Conservation (phyloP, 2,888 invertebrate genomes). For the Catocala nupta region DNA sequence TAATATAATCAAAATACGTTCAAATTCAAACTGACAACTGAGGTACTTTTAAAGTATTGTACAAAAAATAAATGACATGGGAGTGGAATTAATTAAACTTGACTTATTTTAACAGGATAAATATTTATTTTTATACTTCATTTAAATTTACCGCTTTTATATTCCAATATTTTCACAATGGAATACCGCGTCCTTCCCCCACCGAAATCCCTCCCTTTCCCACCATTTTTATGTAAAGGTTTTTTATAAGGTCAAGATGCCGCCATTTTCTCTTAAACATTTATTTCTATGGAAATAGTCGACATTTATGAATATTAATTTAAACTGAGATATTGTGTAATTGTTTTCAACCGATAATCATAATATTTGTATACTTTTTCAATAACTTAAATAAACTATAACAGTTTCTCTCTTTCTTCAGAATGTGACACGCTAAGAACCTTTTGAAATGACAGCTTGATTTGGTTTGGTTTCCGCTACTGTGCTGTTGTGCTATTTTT, state of each 20-base stretch:
- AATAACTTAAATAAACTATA: slow-evolving; percentile 16
- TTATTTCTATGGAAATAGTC: slow-evolving; percentile 10
- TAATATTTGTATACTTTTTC: background rate
- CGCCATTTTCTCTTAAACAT: slow-evolving; percentile 44
- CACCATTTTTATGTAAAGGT: slow-evolving; percentile 74
- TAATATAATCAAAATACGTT: background rate
- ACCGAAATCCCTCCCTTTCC: slow-evolving; percentile 74
- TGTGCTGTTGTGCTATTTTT: slow-evolving; percentile 87
- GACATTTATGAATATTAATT: background rate
- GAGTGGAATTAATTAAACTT: too few relatives aligned
- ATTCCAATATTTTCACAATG: slow-evolving; percentile 62
- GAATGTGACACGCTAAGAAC: slow-evolving; percentile 74
- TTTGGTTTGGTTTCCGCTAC: slow-evolving; percentile 87
- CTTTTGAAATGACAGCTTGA: slow-evolving; percentile 86
- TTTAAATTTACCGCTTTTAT: slow-evolving; percentile 66
- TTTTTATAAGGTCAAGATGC: slow-evolving; percentile 59
- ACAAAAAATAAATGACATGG: too few relatives aligned
- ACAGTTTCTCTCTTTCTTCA: slow-evolving; percentile 37
- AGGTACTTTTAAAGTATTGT: too few relatives aligned
- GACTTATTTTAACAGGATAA: too few relatives aligned
- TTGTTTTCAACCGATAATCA: slow-evolving; percentile 8
- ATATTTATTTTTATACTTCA: slow-evolving; percentile 3
- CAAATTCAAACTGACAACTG: background rate
- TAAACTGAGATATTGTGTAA: background rate
- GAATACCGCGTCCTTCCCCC: slow-evolving; percentile 80